Evolutionary conservation across 2,113 vertebrate species (phyloP).

Genomic region (Aspidoscelis tigris): DNA sequence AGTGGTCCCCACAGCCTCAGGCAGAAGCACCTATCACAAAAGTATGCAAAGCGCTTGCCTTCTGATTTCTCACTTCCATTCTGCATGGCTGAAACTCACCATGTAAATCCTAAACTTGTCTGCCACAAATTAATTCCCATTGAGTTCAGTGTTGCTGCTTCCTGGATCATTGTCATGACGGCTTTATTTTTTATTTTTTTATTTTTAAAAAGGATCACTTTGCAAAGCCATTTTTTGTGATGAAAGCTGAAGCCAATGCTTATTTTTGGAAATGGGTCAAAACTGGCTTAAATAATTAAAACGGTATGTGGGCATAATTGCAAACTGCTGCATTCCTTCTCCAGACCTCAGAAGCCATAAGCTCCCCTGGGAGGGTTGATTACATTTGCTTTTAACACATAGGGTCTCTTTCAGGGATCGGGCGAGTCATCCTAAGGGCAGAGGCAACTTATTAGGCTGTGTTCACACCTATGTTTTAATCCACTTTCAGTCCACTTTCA

Average conservation of each 20-base stretch:
- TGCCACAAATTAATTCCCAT: too few species aligned
- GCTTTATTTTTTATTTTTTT: too few species aligned
- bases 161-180: too few species aligned
- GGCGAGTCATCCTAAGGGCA: too few species aligned
- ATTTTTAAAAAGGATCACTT: too few species aligned
- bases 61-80: background rate
- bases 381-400: background rate
- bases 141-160: too few species aligned
- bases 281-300: background rate
- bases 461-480: too few species aligned
- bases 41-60: background rate
- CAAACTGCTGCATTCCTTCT: background rate
- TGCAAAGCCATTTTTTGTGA: background rate
- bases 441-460: too few species aligned
- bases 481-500: too few species aligned
- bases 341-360: background rate
- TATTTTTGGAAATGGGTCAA: background rate
- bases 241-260: background rate
- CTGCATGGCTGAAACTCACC: background rate
- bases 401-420: background rate
- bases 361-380: background rate
- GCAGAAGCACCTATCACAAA: background rate
- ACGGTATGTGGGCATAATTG: background rate
- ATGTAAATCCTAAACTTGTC: background rate
- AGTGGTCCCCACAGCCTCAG: background rate